Conservation (phyloP, 2,113 vertebrate genomes). For the Amazona guildingii region DNA sequence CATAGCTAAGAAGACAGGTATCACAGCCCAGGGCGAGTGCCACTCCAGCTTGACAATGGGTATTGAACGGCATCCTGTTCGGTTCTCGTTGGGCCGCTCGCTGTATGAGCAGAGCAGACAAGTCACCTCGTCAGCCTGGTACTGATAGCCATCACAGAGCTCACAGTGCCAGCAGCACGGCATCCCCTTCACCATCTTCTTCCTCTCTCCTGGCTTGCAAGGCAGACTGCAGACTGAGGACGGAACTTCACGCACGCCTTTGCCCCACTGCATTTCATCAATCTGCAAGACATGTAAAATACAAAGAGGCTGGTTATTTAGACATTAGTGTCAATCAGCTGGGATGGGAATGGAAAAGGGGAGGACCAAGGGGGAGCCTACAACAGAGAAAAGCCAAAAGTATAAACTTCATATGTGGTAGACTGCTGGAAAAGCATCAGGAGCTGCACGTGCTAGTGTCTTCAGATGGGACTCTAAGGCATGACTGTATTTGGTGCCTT, state of each 20-base stretch:
- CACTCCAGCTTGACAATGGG: conserved; percentile 93
- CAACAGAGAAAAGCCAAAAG: background rate
- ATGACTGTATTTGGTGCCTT: background rate
- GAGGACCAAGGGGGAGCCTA: background rate
- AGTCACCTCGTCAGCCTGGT: conserved; percentile 87
- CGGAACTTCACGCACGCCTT: conserved; percentile 79
- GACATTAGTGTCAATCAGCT: background rate
- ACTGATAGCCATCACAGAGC: conserved; percentile 92
- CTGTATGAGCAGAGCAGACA: conserved; percentile 90
- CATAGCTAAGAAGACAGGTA: conserved; percentile 93
- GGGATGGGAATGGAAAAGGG: background rate
- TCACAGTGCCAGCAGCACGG: conserved; percentile 97
- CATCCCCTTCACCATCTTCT: conserved; percentile 93
- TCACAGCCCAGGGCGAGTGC: conserved; percentile 94
- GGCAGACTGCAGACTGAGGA: conserved; percentile 89
- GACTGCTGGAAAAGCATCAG: background rate
- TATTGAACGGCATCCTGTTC: conserved; percentile 88
- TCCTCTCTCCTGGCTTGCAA: conserved; percentile 86
- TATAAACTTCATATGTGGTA: rapidly evolving
- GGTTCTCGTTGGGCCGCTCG: conserved; percentile 88
- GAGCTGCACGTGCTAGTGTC: background rate
- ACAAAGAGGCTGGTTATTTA: background rate
- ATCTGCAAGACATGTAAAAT: conserved; percentile 70
- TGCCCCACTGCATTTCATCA: conserved; percentile 93
- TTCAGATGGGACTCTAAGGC: background rate